Evolutionary conservation across 2,113 vertebrate species (phyloP), one percentile per base, ranked within the genome.

Genomic region (Corythaixoides concolor): DNA sequence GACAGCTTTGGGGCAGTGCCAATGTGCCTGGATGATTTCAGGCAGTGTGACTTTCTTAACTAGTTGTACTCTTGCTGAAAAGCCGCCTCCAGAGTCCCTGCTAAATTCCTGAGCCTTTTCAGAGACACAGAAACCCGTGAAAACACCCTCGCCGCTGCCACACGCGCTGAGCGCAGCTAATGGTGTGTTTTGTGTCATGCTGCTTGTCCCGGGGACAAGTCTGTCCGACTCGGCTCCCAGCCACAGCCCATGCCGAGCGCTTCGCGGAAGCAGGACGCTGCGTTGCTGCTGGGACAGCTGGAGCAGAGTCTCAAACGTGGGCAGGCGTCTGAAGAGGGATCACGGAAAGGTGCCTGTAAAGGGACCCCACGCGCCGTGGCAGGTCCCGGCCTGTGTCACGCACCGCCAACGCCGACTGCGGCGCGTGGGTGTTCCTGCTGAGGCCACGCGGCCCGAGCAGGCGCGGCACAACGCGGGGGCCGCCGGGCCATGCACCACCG

Each of bases 361-460:
- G 33, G 55, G 20, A 32, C 12, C 1, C 1, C 21, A 4, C 2
- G 19, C 12, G 10, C 43, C 35, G 2, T 10, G 37, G 21, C 13
- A 8, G 43, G 43, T 32, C 52, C 43, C 28, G 5, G 62, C 23
- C 41, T 2, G 8, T 5, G 33, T 30, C 32, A 12, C 4, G 6
- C 33, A 9, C n/a, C 5, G 1, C 37, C 23, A 9, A 7, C 9
- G 49, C 26, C 1, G 17, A 12, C 49, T 32, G 58, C 66, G 18
- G 66, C 27, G 0, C 8, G 39, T 15, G 6, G 14, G 19, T 6
- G 11, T 30, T 37, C 33, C 70, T 23, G n/a, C n/a, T 7, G 83
- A 26, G 30, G 24, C 24, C 13, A 26, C 17, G 15, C 32, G 5
- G 49, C 39, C 39, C 21, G 10, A 2, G 19, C 49, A 55, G 39